Evolutionary conservation across 1,140 invertebrate genomes (phyloP), one percentile per base, ranked within the genome.

Genomic region (Drosophila quadrilineata): DNA sequence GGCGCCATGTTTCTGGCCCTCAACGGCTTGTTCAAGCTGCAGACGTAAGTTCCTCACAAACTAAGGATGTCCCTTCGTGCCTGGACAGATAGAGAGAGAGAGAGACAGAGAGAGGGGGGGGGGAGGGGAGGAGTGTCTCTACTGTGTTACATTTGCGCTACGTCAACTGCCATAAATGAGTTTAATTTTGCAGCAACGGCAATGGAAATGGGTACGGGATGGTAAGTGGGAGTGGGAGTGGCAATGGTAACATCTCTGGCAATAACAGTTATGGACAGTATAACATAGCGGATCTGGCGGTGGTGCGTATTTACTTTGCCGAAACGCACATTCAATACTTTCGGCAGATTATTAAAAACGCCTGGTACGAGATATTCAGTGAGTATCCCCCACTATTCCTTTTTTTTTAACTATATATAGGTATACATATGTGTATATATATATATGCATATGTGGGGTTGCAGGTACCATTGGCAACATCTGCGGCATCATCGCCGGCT

Each of bases 381-480:
- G 74, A 85, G 79, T 85, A 14, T 24, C 29, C 3, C 10, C 26
- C n/a, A n/a, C 50, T 57, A 43, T 64, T 53, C 38, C 35, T 10
- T 3, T 17, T 38, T 50, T 49, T 48, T 21, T 8, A 29, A 43
- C 36, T 24, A 14, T 10, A 48, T 28, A 59, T 56, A 65, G 35
- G 9, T 8, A 50, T 19, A 43, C 10, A 24, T 26, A 40, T 46
- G 43, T 41, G 57, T 38, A 57, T 33, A 9, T 29, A 10, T 49
- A n/a, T 41, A 19, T 40, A 10, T 49, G 16, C 31, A 16, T 12
- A 8, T 43, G 43, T 36, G 43, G 45, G 45, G 36, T 56, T 63
- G 40, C 70, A 89, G 87, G 87, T 80, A 80, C 66, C 53, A 79
- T 89, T 72, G 87, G 87, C 64, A 89, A 76, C 74, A 88, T 89